Evolutionary conservation across 2,888 invertebrate species (phyloP).

Genomic region (Leptura quadrifasciata): DNA sequence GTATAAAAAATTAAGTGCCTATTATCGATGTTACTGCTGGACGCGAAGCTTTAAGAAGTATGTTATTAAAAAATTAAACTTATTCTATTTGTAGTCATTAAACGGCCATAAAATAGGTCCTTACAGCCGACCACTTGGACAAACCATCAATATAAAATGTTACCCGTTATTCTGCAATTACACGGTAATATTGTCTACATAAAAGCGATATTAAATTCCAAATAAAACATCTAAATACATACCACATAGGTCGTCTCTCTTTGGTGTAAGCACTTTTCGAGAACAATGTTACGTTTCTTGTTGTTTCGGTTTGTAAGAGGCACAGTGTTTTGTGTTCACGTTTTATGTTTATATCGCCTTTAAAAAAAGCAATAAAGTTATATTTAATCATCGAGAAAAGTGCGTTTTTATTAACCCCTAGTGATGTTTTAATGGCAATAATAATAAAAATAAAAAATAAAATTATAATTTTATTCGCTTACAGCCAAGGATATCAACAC

Average conservation of each 20-base stretch:
- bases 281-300: constrained; percentile 45
- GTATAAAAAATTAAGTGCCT: background rate
- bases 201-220: constrained; percentile 65
- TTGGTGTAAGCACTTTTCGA: constrained; percentile 9
- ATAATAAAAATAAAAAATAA: constrained; percentile 31
- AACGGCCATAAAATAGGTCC: constrained; percentile 45
- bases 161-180: constrained; percentile 63
- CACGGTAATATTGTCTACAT: constrained; percentile 61
- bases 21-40: background rate
- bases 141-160: constrained; percentile 56
- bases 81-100: constrained; percentile 23
- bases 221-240: constrained; percentile 57
- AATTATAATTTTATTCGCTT: constrained; percentile 2
- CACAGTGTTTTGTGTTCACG: constrained; percentile 13
- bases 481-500: background rate
- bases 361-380: constrained; percentile 48
- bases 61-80: constrained; percentile 11
- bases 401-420: constrained; percentile 46
- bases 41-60: background rate
- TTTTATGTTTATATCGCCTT: constrained; percentile 47
- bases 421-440: constrained; percentile 37
- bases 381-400: constrained; percentile 46
- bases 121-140: constrained; percentile 52
- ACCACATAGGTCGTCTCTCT: background rate
- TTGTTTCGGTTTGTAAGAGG: constrained; percentile 31